Base-by-base conservation (phyloP, 2,888 invertebrate species). In the Watsonalla binaria region DNA sequence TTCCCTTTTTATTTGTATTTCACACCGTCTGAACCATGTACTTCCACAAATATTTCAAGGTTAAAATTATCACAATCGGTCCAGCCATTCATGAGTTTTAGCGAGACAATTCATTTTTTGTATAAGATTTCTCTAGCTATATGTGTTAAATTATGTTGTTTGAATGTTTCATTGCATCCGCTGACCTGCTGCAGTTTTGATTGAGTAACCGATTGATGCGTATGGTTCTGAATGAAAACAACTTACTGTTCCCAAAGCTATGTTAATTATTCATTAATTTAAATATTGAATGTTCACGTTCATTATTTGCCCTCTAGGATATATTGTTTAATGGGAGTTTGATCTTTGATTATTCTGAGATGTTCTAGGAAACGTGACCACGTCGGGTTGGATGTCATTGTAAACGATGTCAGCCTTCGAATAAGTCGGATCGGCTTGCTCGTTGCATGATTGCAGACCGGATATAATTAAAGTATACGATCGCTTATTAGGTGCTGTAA, bases 161-260 rank as follows among this genome's bases (percentile, higher is more conserved):
- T 4, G 5, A 8, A 39, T 6, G 9, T 35, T 35, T 7, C 35
- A 42, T 42, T 42, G 8, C 11, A 42, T 42, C 2, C 11, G 46
- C 13, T 51, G 33, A 37, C 14, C 15, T 35, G 37, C 4, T n/a
- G 6, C 39, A 49, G 9, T 47, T 47, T 47, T 24, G 42, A 53
- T 63, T 61, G 52, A 51, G 57, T 59, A 63, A 62, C 55, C 45
- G 48, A 52, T 37, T 6, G 8, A 37, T 42, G 11, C 11, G 11
- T 42, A 11, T 11, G 1, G 11, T 11, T 5, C 11, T 11, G 11
- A 42, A 6, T 11, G 37, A 37, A 42, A 11, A 42, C 11, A 42
- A 11, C 5, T 42, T 2, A 42, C 42, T 11, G 9, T 11, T 42
- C 11, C 11, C 9, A 42, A 11, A 11, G 42, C 5, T 42, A 1